Evolutionary conservation across 2,888 invertebrate species (phyloP).

Genomic region (Eupithecia pulchellata): DNA sequence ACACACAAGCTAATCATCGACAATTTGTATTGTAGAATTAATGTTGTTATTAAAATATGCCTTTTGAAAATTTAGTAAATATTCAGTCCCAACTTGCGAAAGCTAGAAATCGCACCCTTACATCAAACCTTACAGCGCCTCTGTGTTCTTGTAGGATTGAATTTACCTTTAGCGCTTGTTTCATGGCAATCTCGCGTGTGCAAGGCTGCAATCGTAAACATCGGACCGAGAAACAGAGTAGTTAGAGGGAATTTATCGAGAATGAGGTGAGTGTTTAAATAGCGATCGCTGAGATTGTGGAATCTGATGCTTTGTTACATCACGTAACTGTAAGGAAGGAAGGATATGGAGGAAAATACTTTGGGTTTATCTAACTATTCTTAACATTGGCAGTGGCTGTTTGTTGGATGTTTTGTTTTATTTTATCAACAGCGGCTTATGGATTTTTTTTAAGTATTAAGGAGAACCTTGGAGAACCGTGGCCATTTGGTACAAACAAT

Average conservation of each 20-base stretch:
- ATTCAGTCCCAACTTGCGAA: too few relatives aligned
- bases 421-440: too few relatives aligned
- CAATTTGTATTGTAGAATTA: too few relatives aligned
- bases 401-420: too few relatives aligned
- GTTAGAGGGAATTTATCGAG: slow-evolving; percentile 38
- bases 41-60: too few relatives aligned
- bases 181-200: slow-evolving; percentile 48
- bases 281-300: slow-evolving; percentile 8
- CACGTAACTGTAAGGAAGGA: background rate
- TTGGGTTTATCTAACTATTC: background rate
- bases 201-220: slow-evolving; percentile 45
- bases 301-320: slow-evolving; percentile 6
- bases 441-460: too few relatives aligned
- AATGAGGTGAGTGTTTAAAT: slow-evolving; percentile 17
- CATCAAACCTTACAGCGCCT: background rate
- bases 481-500: too few relatives aligned
- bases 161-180: slow-evolving; percentile 39
- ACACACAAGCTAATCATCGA: too few relatives aligned
- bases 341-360: background rate
- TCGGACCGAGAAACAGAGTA: slow-evolving; percentile 41
- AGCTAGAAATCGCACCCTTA: background rate
- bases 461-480: too few relatives aligned
- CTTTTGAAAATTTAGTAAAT: too few relatives aligned
- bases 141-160: slow-evolving; percentile 32
- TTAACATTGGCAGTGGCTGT: too few relatives aligned